Evolutionary conservation across 2,113 vertebrate species (phyloP), one percentile per base, ranked within the genome.

Genomic region (Chascanopsetta lugubris): DNA sequence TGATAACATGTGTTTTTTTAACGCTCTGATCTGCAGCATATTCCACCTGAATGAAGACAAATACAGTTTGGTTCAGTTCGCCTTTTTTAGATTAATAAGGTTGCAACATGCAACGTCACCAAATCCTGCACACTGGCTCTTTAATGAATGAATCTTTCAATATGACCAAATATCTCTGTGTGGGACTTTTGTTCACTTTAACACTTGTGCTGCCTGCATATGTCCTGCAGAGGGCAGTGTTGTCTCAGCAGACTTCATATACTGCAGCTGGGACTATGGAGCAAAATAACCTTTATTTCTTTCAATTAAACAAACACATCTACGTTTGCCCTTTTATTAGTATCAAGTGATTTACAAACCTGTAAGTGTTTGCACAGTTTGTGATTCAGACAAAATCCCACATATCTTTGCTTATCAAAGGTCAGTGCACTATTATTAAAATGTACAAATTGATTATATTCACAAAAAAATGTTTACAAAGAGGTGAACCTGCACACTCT

Each of bases 401-500:
- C 58, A n/a, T n/a, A n/a, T n/a, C n/a, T n/a, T n/a, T n/a, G n/a
- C 47, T 48, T 8, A 3, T 27, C 0, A 20, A 25, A 38, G 49
- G 2, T 30, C 43, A 4, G 45, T 38, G 7, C 53, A 57, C 7
- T 7, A 10, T 46, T 5, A 34, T 53, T 57, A 6, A 61, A 50
- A 61, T 4, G 30, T 69, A 38, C 2, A 60, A 58, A 67, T 10
- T 29, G 56, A 38, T 1, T 18, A 40, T 29, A 32, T 7, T 5
- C 0, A 18, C n/a, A 27, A 60, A 43, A 77, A 67, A 60, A 43
- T 0, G 24, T 34, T 8, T 29, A 20, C n/a, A 13, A 72, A 74
- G 54, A 88, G 61, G 74, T 82, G 66, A 22, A 61, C 73, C 79
- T 67, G 69, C 80, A 59, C 74, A 63, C 76, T 84, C 70, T 63